Evolutionary conservation across 2,797 vertebrate species (phyloP).

Genomic region (Galagoides demidoff): DNA sequence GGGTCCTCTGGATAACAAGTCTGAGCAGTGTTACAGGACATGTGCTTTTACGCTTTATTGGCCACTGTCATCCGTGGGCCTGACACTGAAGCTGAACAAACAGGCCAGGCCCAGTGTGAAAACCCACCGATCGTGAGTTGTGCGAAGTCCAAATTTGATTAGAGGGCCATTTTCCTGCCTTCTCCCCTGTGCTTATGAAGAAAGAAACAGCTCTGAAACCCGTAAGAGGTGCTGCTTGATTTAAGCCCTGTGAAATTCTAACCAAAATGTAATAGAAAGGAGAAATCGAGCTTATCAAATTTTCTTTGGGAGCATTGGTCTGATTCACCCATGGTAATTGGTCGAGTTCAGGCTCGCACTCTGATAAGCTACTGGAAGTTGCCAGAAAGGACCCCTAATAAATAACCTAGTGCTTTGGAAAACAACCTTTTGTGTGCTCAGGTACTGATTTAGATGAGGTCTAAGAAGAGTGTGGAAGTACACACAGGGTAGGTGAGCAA

Average conservation of each 20-base stretch:
- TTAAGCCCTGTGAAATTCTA: constrained; percentile 74
- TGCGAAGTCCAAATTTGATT: constrained; percentile 64
- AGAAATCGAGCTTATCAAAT: constrained; percentile 78
- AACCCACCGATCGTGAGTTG: neutral
- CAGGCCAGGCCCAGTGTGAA: constrained; percentile 50
- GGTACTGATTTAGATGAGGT: constrained; percentile 50
- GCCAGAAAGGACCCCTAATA: constrained; percentile 43
- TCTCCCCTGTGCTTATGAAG: constrained; percentile 54
- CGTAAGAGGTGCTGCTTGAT: constrained; percentile 65
- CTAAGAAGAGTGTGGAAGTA: neutral
- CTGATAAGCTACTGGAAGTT: constrained; percentile 44
- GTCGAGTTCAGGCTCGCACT: constrained; percentile 36
- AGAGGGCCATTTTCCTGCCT: constrained; percentile 51
- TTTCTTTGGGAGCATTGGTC: constrained; percentile 62
- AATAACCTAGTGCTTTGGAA: constrained; percentile 59
- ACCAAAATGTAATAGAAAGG: constrained; percentile 75
- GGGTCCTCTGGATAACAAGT: constrained; percentile 71
- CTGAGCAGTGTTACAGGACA: constrained; percentile 63
- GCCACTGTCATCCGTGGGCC: constrained; percentile 40
- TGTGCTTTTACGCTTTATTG: constrained; percentile 77
- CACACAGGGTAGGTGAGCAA: neutral
- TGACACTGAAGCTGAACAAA: constrained; percentile 74
- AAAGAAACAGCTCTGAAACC: constrained; percentile 45
- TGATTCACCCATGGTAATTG: constrained; percentile 72
- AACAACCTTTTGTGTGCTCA: constrained; percentile 8